Base-by-base conservation (phyloP, 2,888 invertebrate species). In the Nomada ferruginata region DNA sequence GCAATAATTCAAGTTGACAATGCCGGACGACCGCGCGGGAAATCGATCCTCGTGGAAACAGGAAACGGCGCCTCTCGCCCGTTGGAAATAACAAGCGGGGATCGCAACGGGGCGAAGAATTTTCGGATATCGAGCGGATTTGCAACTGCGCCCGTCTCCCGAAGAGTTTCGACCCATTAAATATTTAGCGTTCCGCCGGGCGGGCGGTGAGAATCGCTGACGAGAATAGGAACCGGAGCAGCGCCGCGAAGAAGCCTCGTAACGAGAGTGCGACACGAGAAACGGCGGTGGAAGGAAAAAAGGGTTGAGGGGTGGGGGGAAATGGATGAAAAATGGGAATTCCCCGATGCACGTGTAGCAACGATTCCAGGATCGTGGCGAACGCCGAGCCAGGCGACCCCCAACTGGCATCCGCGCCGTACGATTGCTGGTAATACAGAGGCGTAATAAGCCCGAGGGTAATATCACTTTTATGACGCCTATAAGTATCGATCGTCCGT, bases 111-210 rank as follows among this genome's bases (percentile, higher is more conserved):
- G 23, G 47, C 15, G 29, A 60, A 57, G 71, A 73, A 88, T 84
- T 86, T 87, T 79, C 80, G 77, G 84, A 84, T 89, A 85, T 88
- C 82, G 85, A 85, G 79, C 80, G 85, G 84, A 88, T 88, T 88
- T 88, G 86, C 86, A 85, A 78, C 80, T 73, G 73, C 47, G 59
- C 83, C 77, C 73, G 77, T 76, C 78, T 66, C 78, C 66, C 74
- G 59, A 68, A 64, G 68, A 61, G 57, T 66, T 81, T 79, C 78
- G 70, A 68, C 65, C 36, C 87, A 85, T 91, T 91, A 91, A 92
- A 92, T 91, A 91, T 91, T 91, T 87, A 91, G 87, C 76, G 79
- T 80, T 79, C 75, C 79, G 80, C 79, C 80, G 85, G 83, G 84
- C 88, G 87, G 85, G 83, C 84, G 87, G 86, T 88, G 89, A 89